phyloP scores from a whole-genome alignment of 1,140 invertebrate species.

The Panagrolaimus sp. region DNA sequence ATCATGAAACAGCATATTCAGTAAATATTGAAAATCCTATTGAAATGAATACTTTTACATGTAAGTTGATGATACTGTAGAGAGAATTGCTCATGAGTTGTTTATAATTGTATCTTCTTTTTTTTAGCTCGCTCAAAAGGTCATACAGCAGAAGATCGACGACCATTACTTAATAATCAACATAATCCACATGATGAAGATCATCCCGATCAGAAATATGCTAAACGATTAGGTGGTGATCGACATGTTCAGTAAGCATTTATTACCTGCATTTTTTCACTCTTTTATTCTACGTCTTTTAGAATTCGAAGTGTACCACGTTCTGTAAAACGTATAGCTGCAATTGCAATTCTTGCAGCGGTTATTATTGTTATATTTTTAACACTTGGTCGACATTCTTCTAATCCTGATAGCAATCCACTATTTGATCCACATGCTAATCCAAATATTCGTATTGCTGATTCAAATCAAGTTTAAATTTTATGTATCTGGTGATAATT shows the following conservation, averaged over 20 bases:
- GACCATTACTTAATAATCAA: not conserved
- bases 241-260: constrained; percentile 3
- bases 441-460: constrained; percentile 49
- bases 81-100: not conserved
- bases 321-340: constrained; percentile 28
- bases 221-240: constrained; percentile 13
- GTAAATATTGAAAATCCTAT: constrained; percentile 7
- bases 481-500: not conserved
- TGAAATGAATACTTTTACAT: not conserved
- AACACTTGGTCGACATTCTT: constrained; percentile 22
- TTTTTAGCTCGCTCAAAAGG: constrained; percentile 3
- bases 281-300: constrained; percentile 5
- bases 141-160: not conserved
- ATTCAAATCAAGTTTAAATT: not conserved
- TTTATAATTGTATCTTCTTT: not conserved
- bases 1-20: constrained; percentile 3
- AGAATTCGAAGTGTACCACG: constrained; percentile 24
- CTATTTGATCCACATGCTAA: constrained; percentile 56
- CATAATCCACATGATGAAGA: constrained; percentile 2
- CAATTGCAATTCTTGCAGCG: constrained; percentile 29
- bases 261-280: not conserved
- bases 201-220: constrained; percentile 16
- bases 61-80: not conserved
- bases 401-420: constrained; percentile 20
- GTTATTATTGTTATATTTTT: constrained; percentile 26